Evolutionary conservation across 1,140 invertebrate species (phyloP), one percentile per base, ranked within the genome.

Genomic region (Cryptotermes secundus): DNA sequence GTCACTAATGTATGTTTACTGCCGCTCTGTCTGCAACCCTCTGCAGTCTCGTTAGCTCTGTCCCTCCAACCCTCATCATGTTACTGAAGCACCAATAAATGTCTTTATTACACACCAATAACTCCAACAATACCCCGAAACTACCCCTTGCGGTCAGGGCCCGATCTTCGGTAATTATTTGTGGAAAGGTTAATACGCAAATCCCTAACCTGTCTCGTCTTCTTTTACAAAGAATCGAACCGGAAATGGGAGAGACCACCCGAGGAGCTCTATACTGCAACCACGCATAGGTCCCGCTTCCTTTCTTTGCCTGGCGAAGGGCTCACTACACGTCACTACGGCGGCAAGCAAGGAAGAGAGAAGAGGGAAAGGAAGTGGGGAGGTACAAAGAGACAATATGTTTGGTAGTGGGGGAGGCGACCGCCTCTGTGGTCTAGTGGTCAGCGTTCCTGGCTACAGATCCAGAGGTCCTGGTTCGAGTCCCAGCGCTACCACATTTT

Each of bases 101-200:
- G n/a, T 72, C 59, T 72, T 72, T 72, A 72, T n/a, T n/a, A 72
- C 59, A 72, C 59, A 31, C 2, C 59, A 72, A n/a, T 72, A n/a
- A 65, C 26, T 65, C 24, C 45, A 49, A 2, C 38, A 4, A 38
- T 38, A 38, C 4, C 53, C 53, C 53, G 19, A 3, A 65, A n/a
- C 59, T 65, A n/a, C 22, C 59, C 53, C 26, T 65, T n/a, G 24
- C 2, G 45, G 24, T 2, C 6, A 7, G n/a, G 12, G 19, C 59
- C 22, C 3, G 26, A 26, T 65, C 12, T n/a, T n/a, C 2, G 59
- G 3, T 65, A n/a, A 65, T 72, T 72, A n/a, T 0, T 72, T 4
- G 3, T 72, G 59, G 14, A 72, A n/a, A 31, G 1, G 26, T n/a
- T 31, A 72, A 31, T 1, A 72, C 14, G 59, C 59, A 65, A 12